Evolutionary conservation across 2,888 invertebrate genomes (phyloP).

Genomic region (Cetonia aurata): DNA sequence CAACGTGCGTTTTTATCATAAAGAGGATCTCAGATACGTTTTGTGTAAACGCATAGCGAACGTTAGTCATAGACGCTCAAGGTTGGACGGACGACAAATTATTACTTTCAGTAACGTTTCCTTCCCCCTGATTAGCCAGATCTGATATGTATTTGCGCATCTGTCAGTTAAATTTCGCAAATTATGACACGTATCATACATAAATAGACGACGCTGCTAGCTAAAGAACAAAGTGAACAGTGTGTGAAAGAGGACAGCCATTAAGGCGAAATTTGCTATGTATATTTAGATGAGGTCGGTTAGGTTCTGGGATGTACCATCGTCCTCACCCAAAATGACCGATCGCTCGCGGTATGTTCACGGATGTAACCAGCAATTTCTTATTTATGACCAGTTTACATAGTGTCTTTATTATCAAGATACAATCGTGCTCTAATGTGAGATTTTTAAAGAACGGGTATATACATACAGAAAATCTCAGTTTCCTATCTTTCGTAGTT

Average conservation of each 20-base stretch:
- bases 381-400: too few species aligned
- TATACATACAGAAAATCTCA: too few species aligned
- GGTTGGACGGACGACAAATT: conserved; percentile 22
- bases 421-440: too few species aligned
- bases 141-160: conserved; percentile 25
- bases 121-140: conserved; percentile 10
- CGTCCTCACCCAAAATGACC: too few species aligned
- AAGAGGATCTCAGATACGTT: conserved; percentile 13
- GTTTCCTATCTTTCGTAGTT: too few species aligned
- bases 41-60: conserved; percentile 20
- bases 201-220: neutral
- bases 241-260: neutral
- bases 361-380: too few species aligned
- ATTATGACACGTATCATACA: conserved; percentile 3
- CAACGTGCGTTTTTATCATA: conserved; percentile 11
- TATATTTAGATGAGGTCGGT: conserved; percentile 46
- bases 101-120: conserved; percentile 17
- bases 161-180: conserved; percentile 5
- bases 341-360: too few species aligned
- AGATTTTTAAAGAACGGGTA: too few species aligned
- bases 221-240: conserved; percentile 1
- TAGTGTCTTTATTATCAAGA: too few species aligned
- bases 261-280: conserved; percentile 18
- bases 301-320: neutral
- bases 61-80: conserved; percentile 25